Evolutionary conservation across 2,888 invertebrate species (phyloP), one percentile per base, ranked within the genome.

Genomic region (Pelosia muscerda): DNA sequence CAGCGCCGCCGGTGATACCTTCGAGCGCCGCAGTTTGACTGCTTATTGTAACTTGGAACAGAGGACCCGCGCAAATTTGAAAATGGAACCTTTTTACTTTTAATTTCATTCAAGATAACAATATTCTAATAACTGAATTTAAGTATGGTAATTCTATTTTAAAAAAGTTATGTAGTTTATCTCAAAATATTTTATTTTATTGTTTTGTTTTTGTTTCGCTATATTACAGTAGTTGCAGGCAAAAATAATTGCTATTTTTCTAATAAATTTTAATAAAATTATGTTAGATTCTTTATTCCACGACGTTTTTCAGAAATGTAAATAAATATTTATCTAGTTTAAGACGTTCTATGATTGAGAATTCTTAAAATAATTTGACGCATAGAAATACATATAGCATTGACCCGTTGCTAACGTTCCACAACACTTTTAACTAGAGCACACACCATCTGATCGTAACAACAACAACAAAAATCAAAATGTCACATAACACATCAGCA

Each of bases 1-100:
- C 94, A 95, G 74, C 59, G 95, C 94, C 87, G 94, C 95, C 87
- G 95, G 93, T 73, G 95, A 91, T 74, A 92, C 93, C 85, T 91
- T 88, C 81, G 94, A 92, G 65, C 95, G 93, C 87, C 94, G 92
- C 95, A 93, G 92, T 83, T 93, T 93, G 93, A 87, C 77, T 82
- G 85, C 76, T 85, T 75, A 72, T 69, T 34, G 25, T 71, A 68
- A 74, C 82, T 77, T 71, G 23, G 71, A 76, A 62, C 34, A 74
- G 68, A 75, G 38, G 57, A 74, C 71, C 66, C 69, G 77, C 68
- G 73, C 69, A 69, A 60, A 34, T 63, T 76, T 68, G 13, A 65
- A 70, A 31, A 66, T 66, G 6, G 63, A 71, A 71, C 25, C 55
- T 13, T 63, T 66, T 66, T 64, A 15, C 10, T 38, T 65, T 64